Evolutionary conservation across 2,888 invertebrate species (phyloP).

Genomic region (Lasioglossum villosulum): DNA sequence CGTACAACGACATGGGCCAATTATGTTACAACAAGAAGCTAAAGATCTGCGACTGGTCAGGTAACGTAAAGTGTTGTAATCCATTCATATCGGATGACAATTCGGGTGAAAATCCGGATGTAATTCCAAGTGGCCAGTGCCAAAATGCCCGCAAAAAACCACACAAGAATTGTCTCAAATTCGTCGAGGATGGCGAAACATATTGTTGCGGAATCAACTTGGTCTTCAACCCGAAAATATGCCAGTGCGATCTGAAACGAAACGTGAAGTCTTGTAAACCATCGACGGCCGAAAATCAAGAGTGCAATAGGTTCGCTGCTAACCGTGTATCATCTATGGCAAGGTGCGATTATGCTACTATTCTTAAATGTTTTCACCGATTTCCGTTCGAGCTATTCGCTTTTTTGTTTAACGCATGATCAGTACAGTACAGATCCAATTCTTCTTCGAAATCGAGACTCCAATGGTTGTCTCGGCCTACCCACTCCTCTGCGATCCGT

Average conservation of each 20-base stretch:
- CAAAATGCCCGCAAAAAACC: neutral
- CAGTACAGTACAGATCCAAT: no score
- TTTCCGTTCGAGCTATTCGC: neutral
- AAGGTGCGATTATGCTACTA: neutral
- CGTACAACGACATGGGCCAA: neutral
- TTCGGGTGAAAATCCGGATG: no score
- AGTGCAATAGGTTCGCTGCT: fast-evolving
- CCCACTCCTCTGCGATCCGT: no score
- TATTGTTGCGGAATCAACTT: neutral
- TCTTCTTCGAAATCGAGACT: no score
- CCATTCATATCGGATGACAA: neutral
- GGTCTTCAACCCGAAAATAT: neutral
- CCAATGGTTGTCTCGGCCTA: no score
- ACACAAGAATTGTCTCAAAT: neutral
- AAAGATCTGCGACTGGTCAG: neutral
- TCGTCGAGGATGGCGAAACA: fast-evolving
- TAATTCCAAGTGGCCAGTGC: neutral
- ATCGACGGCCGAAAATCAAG: fast-evolving
- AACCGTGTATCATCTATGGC: neutral
- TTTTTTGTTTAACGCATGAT: neutral
- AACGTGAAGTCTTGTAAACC: neutral
- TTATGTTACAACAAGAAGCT: neutral
- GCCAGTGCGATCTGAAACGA: fast-evolving
- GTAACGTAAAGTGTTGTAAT: neutral
- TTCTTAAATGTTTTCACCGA: fast-evolving